Conservation (phyloP, 2,888 invertebrate species). For the Lysandra bellargus region DNA sequence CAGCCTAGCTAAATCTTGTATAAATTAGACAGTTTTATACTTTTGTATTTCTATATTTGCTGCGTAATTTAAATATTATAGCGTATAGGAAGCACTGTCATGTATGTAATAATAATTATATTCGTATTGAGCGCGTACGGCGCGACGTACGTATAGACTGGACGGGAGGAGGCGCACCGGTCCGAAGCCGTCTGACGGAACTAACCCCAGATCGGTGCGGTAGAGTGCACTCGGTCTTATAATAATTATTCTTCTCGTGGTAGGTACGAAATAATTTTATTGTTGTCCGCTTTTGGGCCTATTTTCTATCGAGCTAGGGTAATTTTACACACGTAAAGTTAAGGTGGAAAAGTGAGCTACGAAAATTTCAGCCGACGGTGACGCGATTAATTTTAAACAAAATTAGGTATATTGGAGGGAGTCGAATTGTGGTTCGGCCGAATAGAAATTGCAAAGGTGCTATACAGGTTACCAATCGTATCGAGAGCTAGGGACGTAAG, state of each 20-base stretch:
- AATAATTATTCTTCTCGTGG: not conserved
- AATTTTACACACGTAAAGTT: not conserved
- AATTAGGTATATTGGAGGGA: not conserved
- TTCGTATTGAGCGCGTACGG: not conserved
- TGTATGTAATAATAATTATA: not conserved
- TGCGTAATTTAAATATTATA: conserved; percentile 23
- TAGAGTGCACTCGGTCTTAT: not conserved
- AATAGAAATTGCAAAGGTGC: conserved; percentile 52
- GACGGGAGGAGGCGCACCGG: not conserved
- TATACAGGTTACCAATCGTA: conserved; percentile 68
- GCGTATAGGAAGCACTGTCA: not conserved
- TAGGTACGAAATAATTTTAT: not conserved
- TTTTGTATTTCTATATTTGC: conserved; percentile 41
- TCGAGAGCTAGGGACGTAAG: conserved; percentile 11
- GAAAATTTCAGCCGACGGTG: not conserved
- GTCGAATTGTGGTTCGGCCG: conserved; percentile 1
- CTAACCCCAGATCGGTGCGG: not conserved
- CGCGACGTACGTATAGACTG: not conserved
- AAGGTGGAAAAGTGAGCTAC: not conserved
- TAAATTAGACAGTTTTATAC: conserved; percentile 48
- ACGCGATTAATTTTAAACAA: not conserved
- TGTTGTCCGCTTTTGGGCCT: not conserved
- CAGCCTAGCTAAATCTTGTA: conserved; percentile 43
- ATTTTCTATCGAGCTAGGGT: not conserved
- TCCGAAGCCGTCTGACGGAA: not conserved